phyloP scores from a whole-genome alignment of 2,888 invertebrate genomes.

The Rhagonycha lutea region DNA sequence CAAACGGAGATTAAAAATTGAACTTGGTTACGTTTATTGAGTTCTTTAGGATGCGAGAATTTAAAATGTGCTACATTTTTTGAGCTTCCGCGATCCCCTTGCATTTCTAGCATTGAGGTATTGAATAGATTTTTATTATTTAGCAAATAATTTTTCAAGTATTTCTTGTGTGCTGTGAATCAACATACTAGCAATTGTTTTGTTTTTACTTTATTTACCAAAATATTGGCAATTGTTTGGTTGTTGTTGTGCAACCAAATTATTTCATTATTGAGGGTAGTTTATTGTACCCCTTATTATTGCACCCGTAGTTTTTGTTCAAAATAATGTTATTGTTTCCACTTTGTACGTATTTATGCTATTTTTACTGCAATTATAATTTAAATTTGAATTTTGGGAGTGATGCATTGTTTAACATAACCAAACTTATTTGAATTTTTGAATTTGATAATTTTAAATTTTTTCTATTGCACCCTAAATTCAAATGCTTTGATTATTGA shows the following conservation, averaged over 20 bases:
- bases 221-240: background rate
- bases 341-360: background rate
- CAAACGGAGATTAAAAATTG: background rate
- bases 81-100: background rate
- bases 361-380: background rate
- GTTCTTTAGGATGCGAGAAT: background rate
- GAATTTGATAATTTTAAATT: background rate
- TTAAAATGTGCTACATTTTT: background rate
- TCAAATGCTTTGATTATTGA: background rate
- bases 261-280: background rate
- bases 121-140: too few relatives aligned
- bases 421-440: slow-evolving; percentile 2
- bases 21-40: background rate
- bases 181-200: background rate
- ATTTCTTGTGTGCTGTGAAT: background rate
- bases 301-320: background rate
- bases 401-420: background rate
- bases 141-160: background rate
- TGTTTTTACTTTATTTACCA: background rate
- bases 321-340: background rate
- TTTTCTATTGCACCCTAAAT: background rate
- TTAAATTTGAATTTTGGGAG: background rate
- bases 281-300: background rate
- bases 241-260: background rate
- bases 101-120: background rate